Percentiles rank a stretch among this genome's conserved stretches.
phyloP scores from a whole-genome alignment of 1,140 invertebrate species.

The Cyrtorhinus lividipennis region DNA sequence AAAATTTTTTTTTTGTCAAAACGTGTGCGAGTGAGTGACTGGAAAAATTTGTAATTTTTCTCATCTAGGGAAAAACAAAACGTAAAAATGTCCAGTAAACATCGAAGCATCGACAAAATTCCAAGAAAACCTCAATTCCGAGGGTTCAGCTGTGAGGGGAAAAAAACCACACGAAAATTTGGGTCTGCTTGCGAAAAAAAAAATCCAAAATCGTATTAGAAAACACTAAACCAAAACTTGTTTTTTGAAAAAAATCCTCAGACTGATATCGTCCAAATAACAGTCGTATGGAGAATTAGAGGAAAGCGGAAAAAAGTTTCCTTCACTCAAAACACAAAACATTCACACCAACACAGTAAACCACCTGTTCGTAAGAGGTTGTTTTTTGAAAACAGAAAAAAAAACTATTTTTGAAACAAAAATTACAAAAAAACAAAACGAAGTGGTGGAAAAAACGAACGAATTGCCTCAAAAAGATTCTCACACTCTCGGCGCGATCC shows the following conservation, averaged over 20 bases:
- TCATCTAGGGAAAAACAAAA: background rate
- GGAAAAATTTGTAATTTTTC: background rate
- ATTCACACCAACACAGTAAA: background rate
- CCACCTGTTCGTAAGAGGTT: background rate
- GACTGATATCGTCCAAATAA: no score
- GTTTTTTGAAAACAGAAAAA: background rate
- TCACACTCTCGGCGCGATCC: background rate
- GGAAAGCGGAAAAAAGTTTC: background rate
- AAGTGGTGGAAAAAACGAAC: slow-evolving; percentile 7
- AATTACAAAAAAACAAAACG: background rate
- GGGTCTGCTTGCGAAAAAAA: background rate
- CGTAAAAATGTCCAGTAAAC: background rate
- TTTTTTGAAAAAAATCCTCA: background rate
- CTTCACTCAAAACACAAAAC: slow-evolving; percentile 6
- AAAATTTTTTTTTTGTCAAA: background rate
- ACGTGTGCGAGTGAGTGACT: slow-evolving; percentile 4
- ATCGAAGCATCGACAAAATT: background rate
- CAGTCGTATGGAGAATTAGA: background rate
- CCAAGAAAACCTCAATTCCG: background rate
- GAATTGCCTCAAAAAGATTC: slow-evolving; percentile 9
- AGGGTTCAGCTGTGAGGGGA: background rate
- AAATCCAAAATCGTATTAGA: background rate
- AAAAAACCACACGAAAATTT: background rate
- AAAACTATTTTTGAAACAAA: no score
- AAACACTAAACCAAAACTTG: background rate